Evolutionary conservation across 2,888 invertebrate genomes (phyloP).

Genomic region (Heliconius erato): DNA sequence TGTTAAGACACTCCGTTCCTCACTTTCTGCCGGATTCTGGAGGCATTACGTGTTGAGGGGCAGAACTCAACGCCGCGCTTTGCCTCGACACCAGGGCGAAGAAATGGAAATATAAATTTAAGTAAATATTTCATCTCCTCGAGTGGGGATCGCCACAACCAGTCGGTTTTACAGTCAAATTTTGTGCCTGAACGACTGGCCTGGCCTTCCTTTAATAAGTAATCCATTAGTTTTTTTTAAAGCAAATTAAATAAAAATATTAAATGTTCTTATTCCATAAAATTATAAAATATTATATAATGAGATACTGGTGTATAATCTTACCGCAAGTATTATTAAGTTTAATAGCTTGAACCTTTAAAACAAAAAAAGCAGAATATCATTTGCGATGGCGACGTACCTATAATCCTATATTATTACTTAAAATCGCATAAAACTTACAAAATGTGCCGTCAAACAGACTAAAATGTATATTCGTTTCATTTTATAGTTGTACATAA

Average conservation of each 20-base stretch:
- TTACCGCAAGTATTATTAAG: slow-evolving; percentile 67
- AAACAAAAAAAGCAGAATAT: slow-evolving; percentile 29
- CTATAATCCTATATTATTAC: neutral
- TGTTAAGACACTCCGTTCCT: too few relatives aligned
- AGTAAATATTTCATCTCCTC: too few relatives aligned
- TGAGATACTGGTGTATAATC: slow-evolving; percentile 36
- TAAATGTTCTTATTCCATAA: neutral
- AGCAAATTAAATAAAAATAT: neutral
- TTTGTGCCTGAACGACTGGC: too few relatives aligned
- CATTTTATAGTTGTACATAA: slow-evolving; percentile 71
- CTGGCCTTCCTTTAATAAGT: too few relatives aligned
- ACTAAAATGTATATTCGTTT: slow-evolving; percentile 64
- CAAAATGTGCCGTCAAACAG: slow-evolving; percentile 63
- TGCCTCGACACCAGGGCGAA: too few relatives aligned
- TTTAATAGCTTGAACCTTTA: slow-evolving; percentile 43
- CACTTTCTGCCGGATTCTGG: too few relatives aligned
- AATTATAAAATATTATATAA: neutral
- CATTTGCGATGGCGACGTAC: neutral
- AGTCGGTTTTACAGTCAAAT: too few relatives aligned
- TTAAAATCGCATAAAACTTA: slow-evolving; percentile 56
- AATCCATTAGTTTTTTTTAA: too few relatives aligned
- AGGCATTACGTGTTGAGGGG: too few relatives aligned
- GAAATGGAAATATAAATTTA: too few relatives aligned
- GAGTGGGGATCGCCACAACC: too few relatives aligned
- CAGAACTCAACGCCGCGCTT: too few relatives aligned